phyloP scores from a whole-genome alignment of 2,113 vertebrate species.

The Zapus hudsonius region DNA sequence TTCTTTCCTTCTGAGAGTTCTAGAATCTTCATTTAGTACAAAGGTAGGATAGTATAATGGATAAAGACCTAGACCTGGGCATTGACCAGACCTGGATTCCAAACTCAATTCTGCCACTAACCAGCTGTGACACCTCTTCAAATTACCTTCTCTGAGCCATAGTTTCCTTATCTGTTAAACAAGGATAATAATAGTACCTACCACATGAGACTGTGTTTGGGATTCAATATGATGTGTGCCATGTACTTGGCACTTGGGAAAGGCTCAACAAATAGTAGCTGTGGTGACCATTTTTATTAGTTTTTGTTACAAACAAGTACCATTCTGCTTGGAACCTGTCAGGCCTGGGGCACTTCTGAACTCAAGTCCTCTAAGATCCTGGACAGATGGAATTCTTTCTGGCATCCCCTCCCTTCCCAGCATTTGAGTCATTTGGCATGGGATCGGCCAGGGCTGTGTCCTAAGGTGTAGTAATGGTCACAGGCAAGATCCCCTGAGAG shows the following conservation, averaged over 20 bases:
- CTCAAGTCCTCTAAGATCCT: conserved; percentile 23
- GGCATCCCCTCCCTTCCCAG: neutral
- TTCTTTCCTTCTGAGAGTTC: conserved; percentile 60
- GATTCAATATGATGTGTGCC: conserved; percentile 34
- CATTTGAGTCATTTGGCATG: conserved; percentile 35
- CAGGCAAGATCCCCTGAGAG: conserved; percentile 36
- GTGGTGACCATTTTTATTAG: conserved; percentile 10
- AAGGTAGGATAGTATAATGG: neutral
- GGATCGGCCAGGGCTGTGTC: conserved; percentile 3
- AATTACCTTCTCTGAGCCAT: conserved; percentile 51
- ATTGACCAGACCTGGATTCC: conserved; percentile 46
- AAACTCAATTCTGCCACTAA: conserved; percentile 42
- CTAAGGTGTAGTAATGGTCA: conserved; percentile 9
- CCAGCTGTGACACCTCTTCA: conserved; percentile 49
- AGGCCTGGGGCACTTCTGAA: conserved; percentile 23
- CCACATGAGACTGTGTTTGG: neutral
- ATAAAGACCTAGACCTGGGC: conserved; percentile 10
- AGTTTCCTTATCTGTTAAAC: conserved; percentile 44
- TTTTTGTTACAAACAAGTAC: conserved; percentile 37
- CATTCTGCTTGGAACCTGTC: conserved; percentile 25
- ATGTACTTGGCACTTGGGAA: neutral
- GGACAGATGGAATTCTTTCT: conserved; percentile 57
- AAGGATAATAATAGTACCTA: conserved; percentile 41
- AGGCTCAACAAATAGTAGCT: conserved; percentile 10
- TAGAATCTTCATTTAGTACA: conserved; percentile 38